Conservation (phyloP, 2,888 invertebrate genomes). For the Xestoiulus laeticollis region DNA sequence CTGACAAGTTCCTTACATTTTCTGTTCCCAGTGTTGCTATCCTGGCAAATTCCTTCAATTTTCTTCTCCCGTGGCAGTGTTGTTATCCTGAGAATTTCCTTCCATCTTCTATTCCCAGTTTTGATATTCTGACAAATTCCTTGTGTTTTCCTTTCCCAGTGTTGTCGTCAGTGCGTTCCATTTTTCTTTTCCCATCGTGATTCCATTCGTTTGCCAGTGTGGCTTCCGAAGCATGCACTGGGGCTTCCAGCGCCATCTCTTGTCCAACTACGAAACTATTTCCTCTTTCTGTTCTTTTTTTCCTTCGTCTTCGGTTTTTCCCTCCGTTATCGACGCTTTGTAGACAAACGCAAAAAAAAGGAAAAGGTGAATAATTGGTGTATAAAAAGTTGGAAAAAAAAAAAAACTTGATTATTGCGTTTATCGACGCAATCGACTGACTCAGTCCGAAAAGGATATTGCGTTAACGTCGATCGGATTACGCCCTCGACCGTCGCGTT, state of each 20-base stretch:
- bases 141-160: too few species aligned
- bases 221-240: neutral
- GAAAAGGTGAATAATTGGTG: neutral
- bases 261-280: neutral
- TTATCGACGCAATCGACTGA: constrained; percentile 1
- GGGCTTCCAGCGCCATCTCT: neutral
- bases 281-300: neutral
- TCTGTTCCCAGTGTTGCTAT: too few species aligned
- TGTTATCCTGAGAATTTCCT: too few species aligned
- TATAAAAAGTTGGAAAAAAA: neutral
- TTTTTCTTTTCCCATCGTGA: neutral
- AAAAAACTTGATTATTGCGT: neutral
- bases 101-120: too few species aligned
- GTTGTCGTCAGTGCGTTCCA: too few species aligned
- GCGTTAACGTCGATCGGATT: neutral
- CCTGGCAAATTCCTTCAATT: too few species aligned
- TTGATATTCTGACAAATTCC: too few species aligned
- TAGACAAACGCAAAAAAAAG: neutral
- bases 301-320: neutral
- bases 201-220: neutral
- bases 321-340: neutral
- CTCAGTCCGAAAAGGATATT: neutral
- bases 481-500: neutral
- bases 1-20: too few species aligned
- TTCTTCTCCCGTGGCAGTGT: too few species aligned